Evolutionary conservation across 2,888 invertebrate genomes (phyloP).

Genomic region (Campoplex nolae): DNA sequence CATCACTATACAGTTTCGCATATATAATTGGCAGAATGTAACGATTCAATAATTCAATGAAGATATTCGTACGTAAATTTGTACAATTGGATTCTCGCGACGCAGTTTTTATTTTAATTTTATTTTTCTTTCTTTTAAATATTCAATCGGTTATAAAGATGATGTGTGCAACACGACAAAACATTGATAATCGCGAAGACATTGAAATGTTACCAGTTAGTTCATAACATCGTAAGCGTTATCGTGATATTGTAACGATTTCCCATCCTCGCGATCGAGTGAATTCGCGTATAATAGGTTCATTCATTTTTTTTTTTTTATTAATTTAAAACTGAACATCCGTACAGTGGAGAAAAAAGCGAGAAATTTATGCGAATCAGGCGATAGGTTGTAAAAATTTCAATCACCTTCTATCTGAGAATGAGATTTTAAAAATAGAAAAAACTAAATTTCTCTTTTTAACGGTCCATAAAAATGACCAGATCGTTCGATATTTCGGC

Average conservation of each 20-base stretch:
- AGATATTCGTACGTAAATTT: constrained; percentile 78
- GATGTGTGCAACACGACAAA: constrained; percentile 45
- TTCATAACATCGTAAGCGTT: constrained; percentile 58
- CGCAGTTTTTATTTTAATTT: constrained; percentile 34
- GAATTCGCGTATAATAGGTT: constrained; percentile 1
- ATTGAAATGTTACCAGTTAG: constrained; percentile 47
- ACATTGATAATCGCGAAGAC: constrained; percentile 57
- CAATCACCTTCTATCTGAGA: not conserved
- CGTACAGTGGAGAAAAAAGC: not conserved
- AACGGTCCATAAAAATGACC: not conserved
- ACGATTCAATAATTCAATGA: constrained; percentile 77
- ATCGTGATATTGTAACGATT: constrained; percentile 46
- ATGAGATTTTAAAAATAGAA: not conserved
- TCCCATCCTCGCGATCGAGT: constrained; percentile 8
- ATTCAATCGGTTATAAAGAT: constrained; percentile 25
- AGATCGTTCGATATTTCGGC: not conserved
- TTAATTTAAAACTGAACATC: not conserved
- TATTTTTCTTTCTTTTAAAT: constrained; percentile 30
- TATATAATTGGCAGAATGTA: constrained; percentile 80
- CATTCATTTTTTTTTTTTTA: not conserved
- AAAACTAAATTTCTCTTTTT: not conserved
- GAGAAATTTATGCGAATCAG: not conserved
- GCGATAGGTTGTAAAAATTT: not conserved
- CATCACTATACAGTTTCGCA: constrained; percentile 79
- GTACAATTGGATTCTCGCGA: constrained; percentile 79